These are phyloP conservation scores for Exocentrus adspersus DNA, from an alignment of 2,888 invertebrate genomes.

Conservation along the genomic window DNA sequence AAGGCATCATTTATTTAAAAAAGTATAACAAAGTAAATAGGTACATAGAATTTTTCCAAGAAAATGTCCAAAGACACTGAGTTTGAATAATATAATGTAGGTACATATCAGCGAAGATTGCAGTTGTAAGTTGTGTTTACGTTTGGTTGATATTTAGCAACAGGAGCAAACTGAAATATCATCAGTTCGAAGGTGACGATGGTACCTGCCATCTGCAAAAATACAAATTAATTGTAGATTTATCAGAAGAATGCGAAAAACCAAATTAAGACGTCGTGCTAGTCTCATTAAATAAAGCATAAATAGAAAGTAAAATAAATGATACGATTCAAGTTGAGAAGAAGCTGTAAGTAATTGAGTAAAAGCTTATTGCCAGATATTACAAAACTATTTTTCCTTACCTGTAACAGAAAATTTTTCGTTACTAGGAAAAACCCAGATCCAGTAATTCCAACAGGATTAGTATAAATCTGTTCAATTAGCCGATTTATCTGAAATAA, in stretches of 20 bases:
- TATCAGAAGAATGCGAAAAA: constrained; percentile 3
- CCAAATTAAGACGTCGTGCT: too few relatives aligned
- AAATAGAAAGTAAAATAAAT: too few relatives aligned
- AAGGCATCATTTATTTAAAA: neutral
- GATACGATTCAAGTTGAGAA: too few relatives aligned
- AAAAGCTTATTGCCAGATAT: too few relatives aligned
- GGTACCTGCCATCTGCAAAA: constrained; percentile 55
- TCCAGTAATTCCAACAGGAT: constrained; percentile 69
- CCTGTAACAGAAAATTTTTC: constrained; percentile 69
- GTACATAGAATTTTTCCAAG: neutral
- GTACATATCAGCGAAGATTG: constrained; percentile 15
- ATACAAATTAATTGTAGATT: constrained; percentile 11
- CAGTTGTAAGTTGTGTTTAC: constrained; percentile 30
- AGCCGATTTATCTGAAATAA: constrained; percentile 67
- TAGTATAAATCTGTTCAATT: constrained; percentile 68
- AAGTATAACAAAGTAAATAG: neutral
- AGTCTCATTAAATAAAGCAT: too few relatives aligned
- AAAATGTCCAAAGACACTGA: too few relatives aligned
- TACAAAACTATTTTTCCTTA: too few relatives aligned
- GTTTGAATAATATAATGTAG: too few relatives aligned
- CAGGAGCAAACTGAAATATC: constrained; percentile 55
- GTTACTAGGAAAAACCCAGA: constrained; percentile 69
- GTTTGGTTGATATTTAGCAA: constrained; percentile 32
- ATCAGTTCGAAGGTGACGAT: constrained; percentile 57
- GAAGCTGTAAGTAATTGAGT: too few relatives aligned